These are phyloP conservation scores for Cancer borealis DNA, from an alignment of 2,888 invertebrate species.

Conservation along the genomic window DNA sequence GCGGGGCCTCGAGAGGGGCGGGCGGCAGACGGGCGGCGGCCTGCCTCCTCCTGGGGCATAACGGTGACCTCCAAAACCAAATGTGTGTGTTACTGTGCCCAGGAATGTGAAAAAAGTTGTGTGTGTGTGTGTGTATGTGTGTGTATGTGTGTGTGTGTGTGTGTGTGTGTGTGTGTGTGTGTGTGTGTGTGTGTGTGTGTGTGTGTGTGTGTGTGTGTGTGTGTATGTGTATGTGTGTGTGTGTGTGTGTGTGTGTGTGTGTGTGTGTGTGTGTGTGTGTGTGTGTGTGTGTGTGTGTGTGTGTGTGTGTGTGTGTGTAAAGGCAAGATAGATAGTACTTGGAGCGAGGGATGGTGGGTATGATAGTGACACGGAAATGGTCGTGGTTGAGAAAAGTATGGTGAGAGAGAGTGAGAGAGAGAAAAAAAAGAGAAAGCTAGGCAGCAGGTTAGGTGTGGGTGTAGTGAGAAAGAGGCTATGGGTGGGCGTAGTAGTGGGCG, in stretches of 20 bases:
- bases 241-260: background rate
- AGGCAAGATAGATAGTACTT: background rate
- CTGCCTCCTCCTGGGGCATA: background rate
- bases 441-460: background rate
- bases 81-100: slow-evolving; percentile 14
- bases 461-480: background rate
- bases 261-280: background rate
- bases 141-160: too few relatives aligned
- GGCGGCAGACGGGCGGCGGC: background rate
- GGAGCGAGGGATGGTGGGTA: background rate
- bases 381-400: background rate
- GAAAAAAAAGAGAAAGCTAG: background rate
- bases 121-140: background rate
- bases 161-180: too few relatives aligned
- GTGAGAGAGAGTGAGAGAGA: background rate
- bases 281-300: background rate
- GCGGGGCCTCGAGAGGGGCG: background rate
- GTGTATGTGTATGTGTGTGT: background rate
- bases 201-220: background rate
- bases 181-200: too few relatives aligned
- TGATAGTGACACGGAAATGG: background rate
- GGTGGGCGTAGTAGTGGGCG: too few relatives aligned
- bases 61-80: background rate
- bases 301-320: background rate
- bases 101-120: background rate